Evolutionary conservation across 2,113 vertebrate species (phyloP), one percentile per base, ranked within the genome.

Genomic region (Lophura nycthemera): DNA sequence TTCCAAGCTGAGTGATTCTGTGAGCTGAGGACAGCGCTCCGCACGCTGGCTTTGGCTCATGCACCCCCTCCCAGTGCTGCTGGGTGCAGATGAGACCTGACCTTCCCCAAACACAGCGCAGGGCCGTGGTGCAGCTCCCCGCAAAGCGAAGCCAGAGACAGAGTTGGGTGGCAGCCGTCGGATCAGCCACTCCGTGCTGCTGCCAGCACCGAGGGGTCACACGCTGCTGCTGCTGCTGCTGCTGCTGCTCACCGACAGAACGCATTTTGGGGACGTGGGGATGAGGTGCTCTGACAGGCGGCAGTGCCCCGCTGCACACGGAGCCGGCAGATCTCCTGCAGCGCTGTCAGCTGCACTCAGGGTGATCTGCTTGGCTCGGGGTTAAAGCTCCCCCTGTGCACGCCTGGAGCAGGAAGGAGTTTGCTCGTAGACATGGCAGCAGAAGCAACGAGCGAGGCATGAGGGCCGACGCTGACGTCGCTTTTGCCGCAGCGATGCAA

Each of bases 121-220:
- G 52, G 52, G 52, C 50, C 13, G 50, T 52, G 50, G 13, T 15
- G 50, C 50, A 8, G 50, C 25, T 14, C 25, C 50, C 25, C 14
- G 8, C 27, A 29, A 16, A 54, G 11, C 9, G 47, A 66, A 6
- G n/a, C 70, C 43, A 2, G 69, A 40, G 18, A 66, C 71, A 7
- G 1, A 8, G 50, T 8, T 2, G n/a, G 25, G 60, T 4, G 59
- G 52, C 3, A 0, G 8, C 8, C 17, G 38, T 65, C 2, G 24
- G 7, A 0, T 0, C 0, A 6, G 57, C 0, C 0, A 22, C 86
- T 38, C 63, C 0, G 2, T 48, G 43, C 42, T 0, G 54, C 52
- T 59, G 69, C 29, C 34, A 50, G 36, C 60, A 27, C 15, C 9
- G 14, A 14, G 10, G 60, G 34, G 22, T n/a, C 60, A 10, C 59